Base-by-base conservation (phyloP, 2,113 vertebrate genomes). In the Taurulus bubalis region DNA sequence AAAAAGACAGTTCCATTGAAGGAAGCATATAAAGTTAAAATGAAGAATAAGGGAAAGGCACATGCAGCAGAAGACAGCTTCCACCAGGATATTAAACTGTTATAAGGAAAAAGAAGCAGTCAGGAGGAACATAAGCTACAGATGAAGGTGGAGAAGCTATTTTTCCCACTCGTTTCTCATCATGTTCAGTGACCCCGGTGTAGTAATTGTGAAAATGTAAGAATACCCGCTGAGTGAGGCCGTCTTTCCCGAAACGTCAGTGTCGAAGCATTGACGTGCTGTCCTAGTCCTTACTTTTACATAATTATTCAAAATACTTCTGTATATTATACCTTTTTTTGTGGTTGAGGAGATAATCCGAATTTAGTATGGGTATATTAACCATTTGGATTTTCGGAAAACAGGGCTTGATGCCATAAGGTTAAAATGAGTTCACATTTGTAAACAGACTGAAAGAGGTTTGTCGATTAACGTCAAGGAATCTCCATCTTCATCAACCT, bases 141-240 rank as follows among this genome's bases (percentile, higher is more conserved):
- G 45, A 20, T 38, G 18, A 36, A 68, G 15, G 28, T 36, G 22
- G 53, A 68, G 20, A 32, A n/a, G 32, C 2, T 6, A 36, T 49
- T 5, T 72, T 71, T 59, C 56, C 5, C 18, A 51, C 22, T 15
- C 10, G 26, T 66, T 80, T 81, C 49, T 75, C 59, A 64, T 86
- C 79, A 77, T 36, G 24, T 53, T 36, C 59, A 0, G 22, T 30
- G 70, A 20, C 5, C 45, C 4, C 45, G 69, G 55, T 32, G 45
- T 9, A 18, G 65, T 18, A 47, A 5, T 47, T 47, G 45, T 47
- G 16, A 47, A 47, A 47, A 18, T 47, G 45, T 6, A 16, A 47
- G 45, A 47, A 6, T 47, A 42, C 12, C 14, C 12, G 45, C 45
- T 18, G 45, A 47, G 42, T 14, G 5, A 47, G 42, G 42, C 11